Evolutionary conservation across 2,888 invertebrate genomes (phyloP), one percentile per base, ranked within the genome.

Genomic region (Chrysotoxum bicinctum): DNA sequence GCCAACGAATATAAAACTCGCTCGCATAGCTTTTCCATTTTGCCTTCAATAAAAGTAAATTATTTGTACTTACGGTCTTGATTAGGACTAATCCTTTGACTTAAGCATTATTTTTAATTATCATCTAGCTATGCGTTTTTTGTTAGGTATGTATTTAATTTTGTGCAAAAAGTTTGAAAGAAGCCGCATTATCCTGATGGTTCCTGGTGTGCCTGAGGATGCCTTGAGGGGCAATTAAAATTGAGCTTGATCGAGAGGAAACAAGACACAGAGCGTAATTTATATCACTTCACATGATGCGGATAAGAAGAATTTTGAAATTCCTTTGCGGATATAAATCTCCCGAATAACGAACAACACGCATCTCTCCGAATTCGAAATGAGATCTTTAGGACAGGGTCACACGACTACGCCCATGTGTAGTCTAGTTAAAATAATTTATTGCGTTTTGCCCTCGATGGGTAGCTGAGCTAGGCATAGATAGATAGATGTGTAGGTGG

Each of bases 341-440:
- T 79, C 48, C 60, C 40, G 6, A 60, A 52, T n/a, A 73, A 50
- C 40, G 66, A 60, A 60, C 16, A 54, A 56, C 35, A 62, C 64
- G 64, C 64, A 64, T 64, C 64, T 45, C 16, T 37, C 32, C 54
- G 40, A 78, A 69, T 37, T 40, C 54, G 40, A 78, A 69, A 54
- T 48, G 50, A 77, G 77, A 66, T 68, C 72, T 45, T 54, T 30
- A 52, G 68, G 50, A 75, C 68, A 80, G 75, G 80, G 80, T 80
- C 80, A 80, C 60, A 74, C 50, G 35, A 35, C 21, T 64, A 66
- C 72, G 60, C 52, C 68, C 83, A 83, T 72, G 60, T 83, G 83
- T 68, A 78, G 78, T 69, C 83, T 83, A 74, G 73, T 83, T 79
- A 56, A 58, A 37, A 64, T 83, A 83, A 83, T 83, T 83, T 83